Conservation (phyloP, 2,888 invertebrate genomes). For the Cosmopolites sordidus region DNA sequence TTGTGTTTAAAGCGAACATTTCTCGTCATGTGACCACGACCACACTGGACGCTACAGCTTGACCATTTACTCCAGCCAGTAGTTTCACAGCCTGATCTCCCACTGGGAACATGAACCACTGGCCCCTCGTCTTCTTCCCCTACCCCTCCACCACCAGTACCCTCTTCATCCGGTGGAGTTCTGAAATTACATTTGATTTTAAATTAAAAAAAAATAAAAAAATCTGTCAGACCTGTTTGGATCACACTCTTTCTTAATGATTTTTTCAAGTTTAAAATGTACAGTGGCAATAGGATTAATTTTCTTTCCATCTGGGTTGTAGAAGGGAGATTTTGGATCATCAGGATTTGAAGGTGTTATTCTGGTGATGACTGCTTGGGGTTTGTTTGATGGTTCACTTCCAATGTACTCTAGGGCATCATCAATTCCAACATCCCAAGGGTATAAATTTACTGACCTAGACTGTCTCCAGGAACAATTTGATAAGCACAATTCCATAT, state of each 20-base stretch:
- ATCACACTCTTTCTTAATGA: constrained; percentile 72
- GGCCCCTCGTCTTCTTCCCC: constrained; percentile 25
- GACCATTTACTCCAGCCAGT: constrained; percentile 72
- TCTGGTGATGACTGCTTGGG: constrained; percentile 63
- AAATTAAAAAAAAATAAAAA: no score
- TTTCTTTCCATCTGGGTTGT: constrained; percentile 55
- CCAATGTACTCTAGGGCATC: constrained; percentile 79
- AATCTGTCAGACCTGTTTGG: constrained; percentile 10
- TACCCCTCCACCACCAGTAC: constrained; percentile 24
- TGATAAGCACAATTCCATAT: constrained; percentile 76
- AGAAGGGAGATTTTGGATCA: constrained; percentile 85
- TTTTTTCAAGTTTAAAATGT: constrained; percentile 68
- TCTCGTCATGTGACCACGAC: constrained; percentile 60
- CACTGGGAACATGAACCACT: background rate
- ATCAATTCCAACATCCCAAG: constrained; percentile 92
- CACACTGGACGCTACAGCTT: constrained; percentile 65
- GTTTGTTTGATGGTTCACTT: constrained; percentile 77
- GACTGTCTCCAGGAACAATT: constrained; percentile 86
- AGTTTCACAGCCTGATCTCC: constrained; percentile 55
- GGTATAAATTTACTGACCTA: constrained; percentile 78
- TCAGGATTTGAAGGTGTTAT: constrained; percentile 81
- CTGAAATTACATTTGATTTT: background rate
- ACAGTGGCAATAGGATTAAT: constrained; percentile 86
- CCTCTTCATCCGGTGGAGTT: constrained; percentile 12
- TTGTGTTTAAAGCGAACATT: constrained; percentile 53